A percentile compares a stretch with the other conserved stretches of the same genome.
These are phyloP conservation scores for Araneus ventricosus DNA, from an alignment of 1,140 invertebrate species.

Conservation along the genomic window DNA sequence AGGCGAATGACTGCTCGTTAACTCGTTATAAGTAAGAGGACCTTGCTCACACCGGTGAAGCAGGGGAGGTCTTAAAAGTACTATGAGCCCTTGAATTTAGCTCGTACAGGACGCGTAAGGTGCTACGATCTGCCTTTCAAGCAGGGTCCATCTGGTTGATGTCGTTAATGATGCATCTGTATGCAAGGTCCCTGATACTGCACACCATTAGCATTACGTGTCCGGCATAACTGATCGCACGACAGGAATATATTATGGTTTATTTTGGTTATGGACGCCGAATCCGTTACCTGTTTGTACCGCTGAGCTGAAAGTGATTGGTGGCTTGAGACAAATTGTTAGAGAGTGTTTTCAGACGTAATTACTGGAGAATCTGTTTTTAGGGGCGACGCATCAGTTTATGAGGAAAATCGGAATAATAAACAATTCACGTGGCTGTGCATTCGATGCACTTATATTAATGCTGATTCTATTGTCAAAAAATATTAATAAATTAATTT, in stretches of 20 bases:
- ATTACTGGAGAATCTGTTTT: background rate
- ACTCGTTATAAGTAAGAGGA: constrained; percentile 42
- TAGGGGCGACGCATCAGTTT: background rate
- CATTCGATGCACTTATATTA: too few relatives aligned
- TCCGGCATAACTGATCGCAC: constrained; percentile 47
- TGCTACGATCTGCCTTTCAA: constrained; percentile 31
- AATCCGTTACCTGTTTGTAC: constrained; percentile 49
- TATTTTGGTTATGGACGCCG: constrained; percentile 61
- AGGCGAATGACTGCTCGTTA: constrained; percentile 47
- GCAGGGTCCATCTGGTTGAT: constrained; percentile 5
- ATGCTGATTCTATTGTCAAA: too few relatives aligned
- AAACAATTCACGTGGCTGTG: too few relatives aligned
- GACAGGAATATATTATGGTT: constrained; percentile 52
- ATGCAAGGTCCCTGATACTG: constrained; percentile 47
- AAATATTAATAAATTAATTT: too few relatives aligned
- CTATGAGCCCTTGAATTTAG: constrained; percentile 53
- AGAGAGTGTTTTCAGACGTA: constrained; percentile 18
- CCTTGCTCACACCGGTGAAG: constrained; percentile 18
- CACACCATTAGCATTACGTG: constrained; percentile 65
- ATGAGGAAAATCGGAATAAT: too few relatives aligned
- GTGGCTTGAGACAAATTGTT: background rate
- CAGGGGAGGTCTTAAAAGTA: constrained; percentile 41
- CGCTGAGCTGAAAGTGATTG: background rate
- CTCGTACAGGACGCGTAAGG: constrained; percentile 38
- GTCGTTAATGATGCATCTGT: constrained; percentile 58